Evolutionary conservation across 2,888 invertebrate species (phyloP).

Genomic region (Nymphalis c-album): DNA sequence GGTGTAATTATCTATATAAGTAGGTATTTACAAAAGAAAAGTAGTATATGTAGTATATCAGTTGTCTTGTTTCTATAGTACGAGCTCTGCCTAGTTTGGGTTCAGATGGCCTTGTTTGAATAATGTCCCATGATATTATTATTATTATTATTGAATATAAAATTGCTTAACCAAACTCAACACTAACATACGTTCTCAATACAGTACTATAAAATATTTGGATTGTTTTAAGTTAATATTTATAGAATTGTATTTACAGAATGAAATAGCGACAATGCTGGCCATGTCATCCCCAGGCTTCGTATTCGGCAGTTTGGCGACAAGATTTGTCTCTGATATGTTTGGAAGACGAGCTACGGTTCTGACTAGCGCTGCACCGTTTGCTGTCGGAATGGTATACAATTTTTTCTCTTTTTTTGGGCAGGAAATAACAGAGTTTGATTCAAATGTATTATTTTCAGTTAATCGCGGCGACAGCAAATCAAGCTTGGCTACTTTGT

Average conservation of each 20-base stretch:
- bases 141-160: no score
- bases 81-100: no score
- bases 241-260: conserved; percentile 42
- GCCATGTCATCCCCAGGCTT: conserved; percentile 62
- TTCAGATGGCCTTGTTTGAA: no score
- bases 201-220: no score
- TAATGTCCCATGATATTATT: no score
- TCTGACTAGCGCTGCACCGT: conserved; percentile 56
- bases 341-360: conserved; percentile 62
- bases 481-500: conserved; percentile 69
- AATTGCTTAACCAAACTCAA: no score
- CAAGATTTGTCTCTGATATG: conserved; percentile 59
- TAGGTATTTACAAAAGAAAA: no score
- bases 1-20: no score
- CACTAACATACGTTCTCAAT: no score
- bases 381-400: conserved; percentile 60
- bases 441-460: conserved; percentile 45
- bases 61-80: no score
- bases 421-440: neutral
- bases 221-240: neutral
- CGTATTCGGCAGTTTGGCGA: conserved; percentile 58
- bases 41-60: no score
- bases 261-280: conserved; percentile 60
- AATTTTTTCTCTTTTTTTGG: neutral
- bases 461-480: conserved; percentile 64